These are phyloP conservation scores for Oscheius sp. DNA, from an alignment of 2,888 invertebrate genomes.

Conservation along the genomic window DNA sequence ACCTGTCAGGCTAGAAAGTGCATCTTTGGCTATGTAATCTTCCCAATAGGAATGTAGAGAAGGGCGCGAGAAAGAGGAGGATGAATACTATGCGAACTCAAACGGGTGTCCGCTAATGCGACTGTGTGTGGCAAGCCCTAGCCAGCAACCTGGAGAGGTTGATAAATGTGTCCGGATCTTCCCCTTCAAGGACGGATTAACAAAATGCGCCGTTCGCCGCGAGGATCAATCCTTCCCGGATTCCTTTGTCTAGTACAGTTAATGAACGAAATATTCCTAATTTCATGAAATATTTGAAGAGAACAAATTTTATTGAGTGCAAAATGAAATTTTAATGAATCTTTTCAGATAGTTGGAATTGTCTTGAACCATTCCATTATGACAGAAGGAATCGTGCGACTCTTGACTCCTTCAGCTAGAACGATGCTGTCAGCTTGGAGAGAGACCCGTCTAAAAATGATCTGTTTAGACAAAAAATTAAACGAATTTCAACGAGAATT, in stretches of 20 bases:
- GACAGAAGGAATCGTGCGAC: constrained; percentile 6
- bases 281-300: not conserved
- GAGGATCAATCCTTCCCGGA: not conserved
- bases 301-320: not conserved
- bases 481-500: too few species aligned
- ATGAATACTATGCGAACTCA: too few species aligned
- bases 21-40: too few species aligned
- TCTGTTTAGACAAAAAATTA: too few species aligned
- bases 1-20: too few species aligned
- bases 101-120: too few species aligned
- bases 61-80: too few species aligned
- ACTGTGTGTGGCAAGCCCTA: too few species aligned
- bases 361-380: constrained; percentile 25
- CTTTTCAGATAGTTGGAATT: not conserved
- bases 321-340: not conserved
- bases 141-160: constrained; percentile 1
- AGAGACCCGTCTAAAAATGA: constrained; percentile 28
- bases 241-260: not conserved
- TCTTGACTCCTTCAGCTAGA: constrained; percentile 14
- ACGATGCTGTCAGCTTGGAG: constrained; percentile 14
- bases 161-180: constrained; percentile 28
- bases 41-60: too few species aligned
- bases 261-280: not conserved
- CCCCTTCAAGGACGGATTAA: constrained; percentile 17
- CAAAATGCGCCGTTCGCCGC: not conserved